Conservation (phyloP, 2,797 vertebrate species). For the Aselliscus stoliczkanus region DNA sequence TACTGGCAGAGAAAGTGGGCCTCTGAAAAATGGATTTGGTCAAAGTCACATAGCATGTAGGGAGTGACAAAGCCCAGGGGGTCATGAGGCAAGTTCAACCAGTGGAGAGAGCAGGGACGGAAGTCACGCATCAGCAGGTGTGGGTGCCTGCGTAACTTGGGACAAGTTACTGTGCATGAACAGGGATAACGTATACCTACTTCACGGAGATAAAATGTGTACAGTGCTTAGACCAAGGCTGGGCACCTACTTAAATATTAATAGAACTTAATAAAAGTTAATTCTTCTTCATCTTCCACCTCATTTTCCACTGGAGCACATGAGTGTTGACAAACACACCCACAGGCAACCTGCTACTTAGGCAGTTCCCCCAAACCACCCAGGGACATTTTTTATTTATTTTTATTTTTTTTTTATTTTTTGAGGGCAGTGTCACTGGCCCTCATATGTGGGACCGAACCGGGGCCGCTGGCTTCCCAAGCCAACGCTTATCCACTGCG, state of each 20-base stretch:
- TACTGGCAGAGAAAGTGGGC: background rate
- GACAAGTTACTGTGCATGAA: rapidly evolving
- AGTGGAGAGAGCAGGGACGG: background rate
- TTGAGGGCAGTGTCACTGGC: too few relatives aligned
- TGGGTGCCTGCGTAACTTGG: background rate
- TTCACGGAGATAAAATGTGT: background rate
- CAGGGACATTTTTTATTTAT: background rate
- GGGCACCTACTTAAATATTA: background rate
- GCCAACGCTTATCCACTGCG: too few relatives aligned
- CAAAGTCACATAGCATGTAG: background rate
- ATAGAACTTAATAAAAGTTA: background rate
- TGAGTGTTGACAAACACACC: background rate
- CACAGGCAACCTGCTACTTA: slow-evolving; percentile 2
- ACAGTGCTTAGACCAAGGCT: background rate
- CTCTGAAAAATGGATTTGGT: background rate
- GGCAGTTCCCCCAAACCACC: background rate
- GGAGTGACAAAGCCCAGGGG: background rate
- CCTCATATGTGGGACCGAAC: too few relatives aligned
- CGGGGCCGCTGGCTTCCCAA: too few relatives aligned
- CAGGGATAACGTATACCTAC: background rate
- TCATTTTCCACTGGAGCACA: background rate
- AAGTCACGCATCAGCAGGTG: background rate
- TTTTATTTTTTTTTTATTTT: too few relatives aligned
- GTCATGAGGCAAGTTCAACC: background rate
- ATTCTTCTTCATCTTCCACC: background rate